Evolutionary conservation across 1,140 invertebrate species (phyloP).

Genomic region (Drosophila obscura): DNA sequence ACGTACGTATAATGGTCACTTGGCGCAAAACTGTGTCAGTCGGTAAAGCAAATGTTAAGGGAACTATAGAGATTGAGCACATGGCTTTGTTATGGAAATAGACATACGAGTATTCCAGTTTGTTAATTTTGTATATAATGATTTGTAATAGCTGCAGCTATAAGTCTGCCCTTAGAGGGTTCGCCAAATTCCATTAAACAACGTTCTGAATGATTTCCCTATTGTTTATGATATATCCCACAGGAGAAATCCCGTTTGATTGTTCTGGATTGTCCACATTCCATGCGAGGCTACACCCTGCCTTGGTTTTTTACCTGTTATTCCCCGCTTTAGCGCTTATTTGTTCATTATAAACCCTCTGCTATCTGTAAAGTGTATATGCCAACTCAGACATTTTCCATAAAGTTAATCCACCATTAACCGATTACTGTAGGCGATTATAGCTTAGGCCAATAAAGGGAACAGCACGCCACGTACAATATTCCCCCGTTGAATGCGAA

Average conservation of each 20-base stretch:
- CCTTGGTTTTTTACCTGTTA: not conserved
- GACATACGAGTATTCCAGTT: not conserved
- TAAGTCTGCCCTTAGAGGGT: no score
- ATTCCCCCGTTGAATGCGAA: conserved; percentile 22
- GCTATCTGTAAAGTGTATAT: not conserved
- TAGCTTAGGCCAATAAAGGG: conserved; percentile 26
- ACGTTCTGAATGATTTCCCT: no score
- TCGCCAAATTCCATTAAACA: no score
- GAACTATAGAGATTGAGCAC: not conserved
- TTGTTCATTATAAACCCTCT: conserved; percentile 8
- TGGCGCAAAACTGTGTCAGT: conserved; percentile 44
- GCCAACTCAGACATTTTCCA: conserved; percentile 14
- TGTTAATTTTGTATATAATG: not conserved
- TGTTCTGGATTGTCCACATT: not conserved
- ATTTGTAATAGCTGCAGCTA: no score
- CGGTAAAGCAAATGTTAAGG: conserved; percentile 31
- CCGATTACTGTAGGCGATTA: conserved; percentile 42
- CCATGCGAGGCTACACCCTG: no score
- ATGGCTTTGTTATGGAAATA: no score
- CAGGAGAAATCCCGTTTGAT: no score
- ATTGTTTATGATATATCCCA: no score
- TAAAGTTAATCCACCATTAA: conserved; percentile 45
- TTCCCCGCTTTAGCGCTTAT: not conserved
- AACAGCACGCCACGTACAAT: conserved; percentile 10
- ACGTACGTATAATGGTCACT: conserved; percentile 35